These are phyloP conservation scores for Scaptodrosophila lebanonensis DNA, from an alignment of 1,140 invertebrate genomes.

Conservation along the genomic window DNA sequence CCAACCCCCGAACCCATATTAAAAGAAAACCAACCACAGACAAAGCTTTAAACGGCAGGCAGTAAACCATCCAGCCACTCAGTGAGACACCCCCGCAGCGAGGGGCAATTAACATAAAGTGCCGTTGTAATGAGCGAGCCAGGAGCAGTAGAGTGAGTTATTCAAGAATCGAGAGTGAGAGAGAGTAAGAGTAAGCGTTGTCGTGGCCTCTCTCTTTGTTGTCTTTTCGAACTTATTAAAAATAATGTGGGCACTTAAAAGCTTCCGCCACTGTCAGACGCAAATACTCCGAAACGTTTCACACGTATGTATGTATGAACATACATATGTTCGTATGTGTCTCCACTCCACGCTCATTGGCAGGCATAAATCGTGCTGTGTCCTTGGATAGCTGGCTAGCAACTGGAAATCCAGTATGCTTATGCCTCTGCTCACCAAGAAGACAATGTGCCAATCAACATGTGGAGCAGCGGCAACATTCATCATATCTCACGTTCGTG, in stretches of 20 bases:
- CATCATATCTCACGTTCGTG: slow-evolving; percentile 51
- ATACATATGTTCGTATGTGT: too few relatives aligned
- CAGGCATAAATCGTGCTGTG: slow-evolving; percentile 16
- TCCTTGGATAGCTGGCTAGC: too few relatives aligned
- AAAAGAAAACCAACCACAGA: slow-evolving; percentile 2
- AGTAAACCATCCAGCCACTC: background rate
- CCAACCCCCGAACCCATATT: too few relatives aligned
- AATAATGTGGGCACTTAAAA: slow-evolving; percentile 49
- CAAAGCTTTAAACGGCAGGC: slow-evolving; percentile 25
- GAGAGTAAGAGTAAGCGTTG: slow-evolving; percentile 1
- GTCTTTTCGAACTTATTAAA: slow-evolving; percentile 33
- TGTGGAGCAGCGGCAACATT: slow-evolving; percentile 26
- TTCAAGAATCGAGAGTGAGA: too few relatives aligned
- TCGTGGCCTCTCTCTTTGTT: background rate
- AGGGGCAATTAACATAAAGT: slow-evolving; percentile 38
- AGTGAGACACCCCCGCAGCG: background rate
- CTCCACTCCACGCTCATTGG: background rate
- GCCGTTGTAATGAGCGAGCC: background rate
- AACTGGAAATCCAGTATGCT: slow-evolving; percentile 47
- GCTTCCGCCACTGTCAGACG: slow-evolving; percentile 27
- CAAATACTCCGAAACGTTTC: too few relatives aligned
- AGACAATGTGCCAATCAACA: slow-evolving; percentile 26
- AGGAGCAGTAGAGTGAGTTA: too few relatives aligned
- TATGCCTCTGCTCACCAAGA: too few relatives aligned
- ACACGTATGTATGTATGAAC: too few relatives aligned